Evolutionary conservation across 2,888 invertebrate species (phyloP), one percentile per base, ranked within the genome.

Genomic region (Volucella inanis): DNA sequence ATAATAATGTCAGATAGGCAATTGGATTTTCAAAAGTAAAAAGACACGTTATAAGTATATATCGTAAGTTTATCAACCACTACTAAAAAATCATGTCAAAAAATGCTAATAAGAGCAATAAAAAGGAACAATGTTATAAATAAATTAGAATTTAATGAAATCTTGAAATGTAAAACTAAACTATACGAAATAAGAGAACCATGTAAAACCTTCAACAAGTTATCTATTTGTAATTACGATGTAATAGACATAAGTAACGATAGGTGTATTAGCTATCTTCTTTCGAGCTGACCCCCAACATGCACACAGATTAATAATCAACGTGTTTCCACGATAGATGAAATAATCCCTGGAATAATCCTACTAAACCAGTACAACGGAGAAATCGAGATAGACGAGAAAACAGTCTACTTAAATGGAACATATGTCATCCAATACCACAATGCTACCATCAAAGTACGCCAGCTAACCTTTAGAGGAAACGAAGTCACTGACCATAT

Each of bases 21-120:
- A 22, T 2, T 22, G 18, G 3, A 22, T 22, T 22, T 22, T 1
- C 18, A 22, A 22, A 22, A 22, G 1, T 22, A 22, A 22, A 84
- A 79, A 49, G 54, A 45, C 57, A 54, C 54, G 6, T 57, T 59
- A 39, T 57, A 87, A n/a, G 45, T 87, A 15, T 83, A 84, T 45
- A 77, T 86, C 50, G 18, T 84, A 14, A 54, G 67, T 49, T 76
- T 87, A 64, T 81, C 83, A 38, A 55, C 62, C 31, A 77, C 74
- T 10, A 43, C 68, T 22, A 22, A 22, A 22, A 3, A 22, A 47
- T 22, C 18, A 18, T 79, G 54, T 67, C 47, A 62, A 43, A 70
- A 55, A 43, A 41, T 75, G 8, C 14, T 80, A 31, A 43, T 87
- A 22, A 76, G 72, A 80, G 57, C 83, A 15, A 70, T 77, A 39